A percentile compares a stretch with the other conserved stretches of the same genome.
phyloP scores from a whole-genome alignment of 2,797 vertebrate genomes.

The Myoxocephalus aenaeus region DNA sequence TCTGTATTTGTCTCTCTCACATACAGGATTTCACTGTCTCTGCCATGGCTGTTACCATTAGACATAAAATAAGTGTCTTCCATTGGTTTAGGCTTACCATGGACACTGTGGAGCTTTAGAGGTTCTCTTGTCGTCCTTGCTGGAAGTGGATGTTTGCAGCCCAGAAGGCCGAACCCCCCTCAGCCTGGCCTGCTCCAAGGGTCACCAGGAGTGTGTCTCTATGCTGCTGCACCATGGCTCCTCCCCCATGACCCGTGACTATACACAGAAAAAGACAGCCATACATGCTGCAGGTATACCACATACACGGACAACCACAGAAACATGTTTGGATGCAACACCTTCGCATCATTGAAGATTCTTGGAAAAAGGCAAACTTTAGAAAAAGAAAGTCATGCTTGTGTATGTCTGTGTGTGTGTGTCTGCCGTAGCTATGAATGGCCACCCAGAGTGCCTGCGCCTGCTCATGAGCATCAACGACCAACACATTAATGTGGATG shows the following conservation, averaged over 20 bases:
- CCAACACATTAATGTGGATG: slow-evolving; percentile 90
- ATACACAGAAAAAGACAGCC: slow-evolving; percentile 92
- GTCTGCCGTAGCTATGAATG: slow-evolving; percentile 88
- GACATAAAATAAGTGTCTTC: not conserved
- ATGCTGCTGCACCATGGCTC: slow-evolving; percentile 96
- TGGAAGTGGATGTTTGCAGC: slow-evolving; percentile 95
- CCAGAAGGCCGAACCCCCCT: slow-evolving; percentile 93
- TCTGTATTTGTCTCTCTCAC: not conserved
- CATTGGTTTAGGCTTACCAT: slow-evolving; percentile 89
- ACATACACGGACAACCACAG: not conserved
- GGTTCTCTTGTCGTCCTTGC: slow-evolving; percentile 92
- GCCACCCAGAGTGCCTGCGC: slow-evolving; percentile 94
- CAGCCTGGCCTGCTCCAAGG: slow-evolving; percentile 93
- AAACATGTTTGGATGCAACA: not conserved
- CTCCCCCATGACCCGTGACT: slow-evolving; percentile 93
- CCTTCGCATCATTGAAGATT: not conserved
- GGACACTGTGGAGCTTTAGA: slow-evolving; percentile 96
- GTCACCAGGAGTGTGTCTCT: slow-evolving; percentile 96
- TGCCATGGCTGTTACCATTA: not conserved
- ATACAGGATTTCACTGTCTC: not conserved
- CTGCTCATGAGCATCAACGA: slow-evolving; percentile 92
- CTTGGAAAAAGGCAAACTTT: not conserved
- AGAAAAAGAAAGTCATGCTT: not conserved
- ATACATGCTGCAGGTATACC: slow-evolving; percentile 93
- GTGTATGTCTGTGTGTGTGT: slow-evolving; percentile 35